These are phyloP conservation scores for Willisornis vidua DNA, from an alignment of 2,113 vertebrate species.

Conservation along the genomic window DNA sequence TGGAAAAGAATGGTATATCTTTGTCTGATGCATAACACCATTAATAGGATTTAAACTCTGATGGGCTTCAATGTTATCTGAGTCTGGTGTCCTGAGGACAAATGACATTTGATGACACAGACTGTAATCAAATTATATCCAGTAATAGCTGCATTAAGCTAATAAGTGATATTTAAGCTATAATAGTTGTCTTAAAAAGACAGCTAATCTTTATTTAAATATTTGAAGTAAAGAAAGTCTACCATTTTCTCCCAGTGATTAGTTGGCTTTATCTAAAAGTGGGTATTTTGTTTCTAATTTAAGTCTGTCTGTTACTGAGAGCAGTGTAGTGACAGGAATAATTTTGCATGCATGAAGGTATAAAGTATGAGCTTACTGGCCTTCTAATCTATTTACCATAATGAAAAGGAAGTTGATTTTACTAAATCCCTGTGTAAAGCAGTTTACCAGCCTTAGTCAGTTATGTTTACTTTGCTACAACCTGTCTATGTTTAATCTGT, in stretches of 20 bases:
- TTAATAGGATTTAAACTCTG: not conserved
- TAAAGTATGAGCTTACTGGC: not conserved
- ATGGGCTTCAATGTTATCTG: not conserved
- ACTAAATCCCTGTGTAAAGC: not conserved
- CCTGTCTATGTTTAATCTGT: not conserved
- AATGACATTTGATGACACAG: not conserved
- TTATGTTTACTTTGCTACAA: not conserved
- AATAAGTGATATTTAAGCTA: not conserved
- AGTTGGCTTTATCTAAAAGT: not conserved
- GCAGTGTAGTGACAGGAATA: not conserved
- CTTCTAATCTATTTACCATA: conserved; percentile 26
- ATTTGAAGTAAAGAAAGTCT: conserved; percentile 4
- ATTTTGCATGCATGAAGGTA: conserved; percentile 18
- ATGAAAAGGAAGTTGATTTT: conserved; percentile 26
- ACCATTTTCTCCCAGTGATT: not conserved
- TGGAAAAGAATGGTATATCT: not conserved
- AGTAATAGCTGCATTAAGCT: conserved; percentile 14
- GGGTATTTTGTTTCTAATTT: conserved; percentile 14
- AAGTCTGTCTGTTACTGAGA: not conserved
- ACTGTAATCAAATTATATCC: conserved; percentile 7
- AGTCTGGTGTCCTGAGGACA: not conserved
- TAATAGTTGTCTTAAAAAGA: not conserved
- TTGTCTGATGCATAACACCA: not conserved
- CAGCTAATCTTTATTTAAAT: conserved; percentile 44
- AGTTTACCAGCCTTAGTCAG: not conserved